Conservation (phyloP, 2,888 invertebrate genomes). For the Seira sanloemensis region DNA sequence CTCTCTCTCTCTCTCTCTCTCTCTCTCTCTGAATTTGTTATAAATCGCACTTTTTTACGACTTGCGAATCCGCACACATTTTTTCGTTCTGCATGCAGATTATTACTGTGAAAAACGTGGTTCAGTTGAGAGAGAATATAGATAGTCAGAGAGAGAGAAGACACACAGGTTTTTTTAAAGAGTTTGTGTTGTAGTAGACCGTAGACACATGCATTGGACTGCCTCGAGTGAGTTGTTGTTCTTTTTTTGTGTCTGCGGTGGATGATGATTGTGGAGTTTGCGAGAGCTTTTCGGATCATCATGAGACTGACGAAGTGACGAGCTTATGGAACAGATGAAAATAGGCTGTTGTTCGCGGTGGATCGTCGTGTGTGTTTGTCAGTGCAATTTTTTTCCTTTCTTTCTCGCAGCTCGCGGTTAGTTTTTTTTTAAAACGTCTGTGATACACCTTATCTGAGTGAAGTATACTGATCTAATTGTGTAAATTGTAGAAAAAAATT, state of each 20-base stretch:
- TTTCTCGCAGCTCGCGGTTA: constrained; percentile 14
- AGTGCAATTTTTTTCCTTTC: neutral
- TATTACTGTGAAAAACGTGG: neutral
- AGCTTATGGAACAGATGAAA: constrained; percentile 56
- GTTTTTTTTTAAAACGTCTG: constrained; percentile 13
- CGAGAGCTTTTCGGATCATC: constrained; percentile 31
- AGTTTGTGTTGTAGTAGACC: no score
- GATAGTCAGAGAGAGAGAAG: neutral
- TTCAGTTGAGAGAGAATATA: no score
- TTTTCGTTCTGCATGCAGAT: neutral
- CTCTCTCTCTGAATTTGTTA: neutral
- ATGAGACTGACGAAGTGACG: constrained; percentile 26
- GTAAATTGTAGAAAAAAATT: no score
- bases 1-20: constrained; percentile 21
- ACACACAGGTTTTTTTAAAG: neutral
- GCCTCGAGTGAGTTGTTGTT: neutral
- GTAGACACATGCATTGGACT: no score
- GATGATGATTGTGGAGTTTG: constrained; percentile 36
- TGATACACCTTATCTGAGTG: no score
- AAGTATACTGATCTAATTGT: constrained; percentile 9
- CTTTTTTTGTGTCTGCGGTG: neutral
- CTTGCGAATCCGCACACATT: neutral
- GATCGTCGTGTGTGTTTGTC: no score
- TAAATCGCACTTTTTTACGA: constrained; percentile 7
- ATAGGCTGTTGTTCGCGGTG: constrained; percentile 40